Conservation (phyloP, 2,797 vertebrate genomes). For the Hydrophis major region DNA sequence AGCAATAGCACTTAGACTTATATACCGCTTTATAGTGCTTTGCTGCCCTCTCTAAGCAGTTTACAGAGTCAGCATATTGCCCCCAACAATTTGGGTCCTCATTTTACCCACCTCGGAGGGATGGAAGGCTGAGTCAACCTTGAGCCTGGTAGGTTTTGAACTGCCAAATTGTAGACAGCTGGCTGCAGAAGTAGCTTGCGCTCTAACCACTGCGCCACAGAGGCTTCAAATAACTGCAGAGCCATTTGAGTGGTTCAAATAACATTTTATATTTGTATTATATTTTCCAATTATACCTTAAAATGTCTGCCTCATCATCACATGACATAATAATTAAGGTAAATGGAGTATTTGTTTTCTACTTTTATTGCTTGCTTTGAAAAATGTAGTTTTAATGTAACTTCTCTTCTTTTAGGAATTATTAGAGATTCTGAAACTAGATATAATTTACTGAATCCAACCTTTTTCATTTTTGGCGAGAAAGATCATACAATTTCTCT, state of each 20-base stretch:
- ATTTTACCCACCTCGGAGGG: no score
- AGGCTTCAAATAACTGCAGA: background rate
- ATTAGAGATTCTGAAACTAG: conserved; percentile 78
- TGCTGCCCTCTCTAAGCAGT: no score
- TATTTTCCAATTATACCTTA: background rate
- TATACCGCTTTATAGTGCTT: no score
- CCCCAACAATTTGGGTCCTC: no score
- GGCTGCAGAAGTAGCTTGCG: no score
- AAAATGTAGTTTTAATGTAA: conserved; percentile 4
- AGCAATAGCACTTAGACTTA: no score
- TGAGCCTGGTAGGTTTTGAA: no score
- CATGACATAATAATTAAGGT: background rate
- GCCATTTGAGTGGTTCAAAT: no score
- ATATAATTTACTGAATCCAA: conserved; percentile 82
- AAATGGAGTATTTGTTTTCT: background rate
- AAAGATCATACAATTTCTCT: conserved; percentile 83
- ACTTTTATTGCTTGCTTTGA: background rate
- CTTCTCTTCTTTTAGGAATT: conserved; percentile 74
- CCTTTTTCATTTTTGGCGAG: conserved; percentile 89
- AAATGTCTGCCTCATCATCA: background rate
- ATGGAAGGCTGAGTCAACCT: no score
- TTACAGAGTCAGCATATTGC: no score
- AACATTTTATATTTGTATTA: background rate
- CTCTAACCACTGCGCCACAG: no score
- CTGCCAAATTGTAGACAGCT: no score